These are phyloP conservation scores for Chaenocephalus aceratus DNA, from an alignment of 2,113 vertebrate genomes.

Conservation along the genomic window DNA sequence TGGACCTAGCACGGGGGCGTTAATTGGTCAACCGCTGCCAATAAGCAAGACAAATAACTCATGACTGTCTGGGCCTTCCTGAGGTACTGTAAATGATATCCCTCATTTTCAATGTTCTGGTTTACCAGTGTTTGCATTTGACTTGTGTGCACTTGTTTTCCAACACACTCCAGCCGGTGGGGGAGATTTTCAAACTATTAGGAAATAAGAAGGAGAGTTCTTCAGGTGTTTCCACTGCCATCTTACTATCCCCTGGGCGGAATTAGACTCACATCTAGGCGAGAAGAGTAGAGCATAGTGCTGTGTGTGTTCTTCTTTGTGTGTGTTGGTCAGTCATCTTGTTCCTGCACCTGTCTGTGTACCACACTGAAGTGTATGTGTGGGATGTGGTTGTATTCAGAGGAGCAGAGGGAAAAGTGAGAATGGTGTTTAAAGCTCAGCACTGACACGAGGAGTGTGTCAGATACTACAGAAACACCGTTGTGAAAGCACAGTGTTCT, in stretches of 20 bases:
- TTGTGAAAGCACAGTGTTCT: constrained; percentile 26
- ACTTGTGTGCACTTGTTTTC: constrained; percentile 16
- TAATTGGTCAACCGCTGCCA: constrained; percentile 81
- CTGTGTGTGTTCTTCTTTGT: constrained; percentile 31
- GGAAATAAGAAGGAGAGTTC: constrained; percentile 79
- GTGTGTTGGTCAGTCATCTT: constrained; percentile 55
- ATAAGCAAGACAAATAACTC: constrained; percentile 74
- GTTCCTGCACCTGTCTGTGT: constrained; percentile 65
- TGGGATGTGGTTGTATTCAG: constrained; percentile 60
- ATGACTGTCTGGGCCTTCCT: constrained; percentile 57
- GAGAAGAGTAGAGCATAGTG: constrained; percentile 17
- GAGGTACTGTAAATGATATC: constrained; percentile 54
- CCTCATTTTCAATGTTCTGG: constrained; percentile 25
- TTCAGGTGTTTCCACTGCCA: constrained; percentile 56
- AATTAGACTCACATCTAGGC: constrained; percentile 46
- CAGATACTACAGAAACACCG: constrained; percentile 53
- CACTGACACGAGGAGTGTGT: constrained; percentile 64
- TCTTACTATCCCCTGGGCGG: constrained; percentile 38
- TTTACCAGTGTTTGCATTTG: constrained; percentile 19
- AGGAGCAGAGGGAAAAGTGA: constrained; percentile 29
- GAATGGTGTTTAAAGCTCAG: constrained; percentile 53
- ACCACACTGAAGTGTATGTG: constrained; percentile 56
- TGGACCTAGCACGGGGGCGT: constrained; percentile 72
- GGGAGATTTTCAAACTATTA: constrained; percentile 58
- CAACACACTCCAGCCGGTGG: neutral